phyloP scores from a whole-genome alignment of 2,113 vertebrate genomes.

The Athene cunicularia region DNA sequence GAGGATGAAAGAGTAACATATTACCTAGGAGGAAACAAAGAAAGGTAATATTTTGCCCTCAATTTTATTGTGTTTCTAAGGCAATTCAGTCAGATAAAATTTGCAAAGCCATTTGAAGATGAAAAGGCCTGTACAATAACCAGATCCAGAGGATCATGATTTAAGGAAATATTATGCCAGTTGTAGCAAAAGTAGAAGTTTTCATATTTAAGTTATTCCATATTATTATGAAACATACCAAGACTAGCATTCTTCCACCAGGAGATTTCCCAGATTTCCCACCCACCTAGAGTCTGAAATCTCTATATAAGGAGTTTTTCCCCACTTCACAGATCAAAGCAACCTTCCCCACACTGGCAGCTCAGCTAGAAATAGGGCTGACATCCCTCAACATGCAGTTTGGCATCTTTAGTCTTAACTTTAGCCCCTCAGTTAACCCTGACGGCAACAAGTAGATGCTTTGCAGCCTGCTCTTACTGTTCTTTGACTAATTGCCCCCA shows the following conservation, averaged over 20 bases:
- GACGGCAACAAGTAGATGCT: not conserved
- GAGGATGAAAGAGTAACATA: constrained; percentile 12
- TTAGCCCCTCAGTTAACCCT: not conserved
- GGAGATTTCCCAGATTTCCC: constrained; percentile 46
- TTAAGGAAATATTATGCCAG: constrained; percentile 49
- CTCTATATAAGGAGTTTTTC: not conserved
- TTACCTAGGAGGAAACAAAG: constrained; percentile 26
- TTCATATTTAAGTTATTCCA: constrained; percentile 48
- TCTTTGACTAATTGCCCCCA: not conserved
- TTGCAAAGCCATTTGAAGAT: constrained; percentile 18
- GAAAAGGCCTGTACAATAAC: not conserved
- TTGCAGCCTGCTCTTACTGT: not conserved
- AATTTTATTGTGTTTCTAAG: constrained; percentile 9
- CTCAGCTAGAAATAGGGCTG: not conserved
- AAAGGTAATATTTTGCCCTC: constrained; percentile 13
- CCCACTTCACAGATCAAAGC: constrained; percentile 1
- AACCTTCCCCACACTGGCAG: not conserved
- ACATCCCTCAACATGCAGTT: not conserved
- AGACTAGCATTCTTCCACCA: constrained; percentile 7
- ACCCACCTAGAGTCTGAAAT: constrained; percentile 30
- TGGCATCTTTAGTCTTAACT: not conserved
- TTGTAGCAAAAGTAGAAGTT: constrained; percentile 40
- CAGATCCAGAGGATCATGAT: not conserved
- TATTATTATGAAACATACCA: constrained; percentile 35
- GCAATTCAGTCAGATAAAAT: constrained; percentile 5